phyloP scores from a whole-genome alignment of 2,888 invertebrate genomes.

The Neuroscelio doddi region DNA sequence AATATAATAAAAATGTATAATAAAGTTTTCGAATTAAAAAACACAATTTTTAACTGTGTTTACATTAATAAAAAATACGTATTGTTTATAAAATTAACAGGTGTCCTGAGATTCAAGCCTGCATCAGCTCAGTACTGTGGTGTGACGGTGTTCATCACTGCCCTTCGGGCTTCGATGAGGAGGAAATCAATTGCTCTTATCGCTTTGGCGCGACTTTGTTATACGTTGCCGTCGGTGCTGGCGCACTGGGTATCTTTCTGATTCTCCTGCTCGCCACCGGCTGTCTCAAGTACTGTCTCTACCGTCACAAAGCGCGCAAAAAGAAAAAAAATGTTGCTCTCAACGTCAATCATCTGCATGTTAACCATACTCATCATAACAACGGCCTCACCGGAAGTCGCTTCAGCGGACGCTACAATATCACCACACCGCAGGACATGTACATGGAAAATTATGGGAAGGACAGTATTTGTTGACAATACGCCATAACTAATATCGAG shows the following conservation, averaged over 20 bases:
- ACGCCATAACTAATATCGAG: slow-evolving; percentile 70
- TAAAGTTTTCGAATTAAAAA: not conserved
- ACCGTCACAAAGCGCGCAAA: slow-evolving; percentile 75
- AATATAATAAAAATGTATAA: too few species aligned
- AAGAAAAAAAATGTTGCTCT: slow-evolving; percentile 75
- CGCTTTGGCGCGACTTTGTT: slow-evolving; percentile 80
- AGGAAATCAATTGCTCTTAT: slow-evolving; percentile 83
- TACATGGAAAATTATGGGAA: slow-evolving; percentile 74
- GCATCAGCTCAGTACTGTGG: slow-evolving; percentile 85
- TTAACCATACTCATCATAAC: slow-evolving; percentile 76
- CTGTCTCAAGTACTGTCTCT: slow-evolving; percentile 74
- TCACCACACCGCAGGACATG: slow-evolving; percentile 51
- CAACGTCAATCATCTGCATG: slow-evolving; percentile 74
- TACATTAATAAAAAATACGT: too few species aligned
- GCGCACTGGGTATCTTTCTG: slow-evolving; percentile 77
- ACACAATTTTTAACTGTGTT: too few species aligned
- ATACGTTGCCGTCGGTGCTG: slow-evolving; percentile 79
- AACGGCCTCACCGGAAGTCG: slow-evolving; percentile 73
- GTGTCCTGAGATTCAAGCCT: slow-evolving; percentile 87
- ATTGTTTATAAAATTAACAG: slow-evolving; percentile 71
- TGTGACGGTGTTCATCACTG: slow-evolving; percentile 87
- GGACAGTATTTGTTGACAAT: slow-evolving; percentile 84
- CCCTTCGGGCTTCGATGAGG: slow-evolving; percentile 87
- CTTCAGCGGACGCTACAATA: slow-evolving; percentile 52
- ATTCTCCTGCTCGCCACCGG: slow-evolving; percentile 77